A percentile compares a stretch with the other conserved stretches of the same genome.
Conservation (phyloP, 2,797 vertebrate species). For the Gallinago solitaria region DNA sequence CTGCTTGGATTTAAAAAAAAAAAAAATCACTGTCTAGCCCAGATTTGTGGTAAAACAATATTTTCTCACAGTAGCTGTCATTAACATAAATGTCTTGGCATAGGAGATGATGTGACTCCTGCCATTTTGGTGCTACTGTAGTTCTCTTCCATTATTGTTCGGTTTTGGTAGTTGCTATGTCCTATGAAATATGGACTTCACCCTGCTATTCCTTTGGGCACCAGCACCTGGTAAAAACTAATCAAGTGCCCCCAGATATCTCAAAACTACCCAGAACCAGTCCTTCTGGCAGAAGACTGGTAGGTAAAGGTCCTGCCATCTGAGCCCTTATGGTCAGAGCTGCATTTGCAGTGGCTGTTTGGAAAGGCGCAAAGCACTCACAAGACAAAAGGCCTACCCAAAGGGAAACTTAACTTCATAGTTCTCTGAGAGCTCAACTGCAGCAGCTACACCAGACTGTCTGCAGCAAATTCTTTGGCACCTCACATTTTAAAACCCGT, state of each 20-base stretch:
- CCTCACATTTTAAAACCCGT: not conserved
- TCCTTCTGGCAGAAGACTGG: not conserved
- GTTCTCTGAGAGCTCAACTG: not conserved
- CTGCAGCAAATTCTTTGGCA: not conserved
- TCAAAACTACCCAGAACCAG: not conserved
- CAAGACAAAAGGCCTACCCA: not conserved
- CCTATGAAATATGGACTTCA: not conserved
- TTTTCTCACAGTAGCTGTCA: not conserved
- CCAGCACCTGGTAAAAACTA: not conserved
- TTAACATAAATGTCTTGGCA: not conserved
- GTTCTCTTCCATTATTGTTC: not conserved
- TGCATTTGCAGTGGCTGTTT: not conserved
- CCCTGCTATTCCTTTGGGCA: not conserved
- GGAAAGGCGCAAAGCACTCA: not conserved
- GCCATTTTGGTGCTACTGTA: not conserved
- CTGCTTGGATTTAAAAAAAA: conserved; percentile 6
- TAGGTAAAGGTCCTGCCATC: not conserved
- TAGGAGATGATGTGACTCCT: not conserved
- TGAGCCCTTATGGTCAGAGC: not conserved
- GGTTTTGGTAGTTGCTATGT: not conserved
- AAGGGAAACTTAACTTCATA: not conserved
- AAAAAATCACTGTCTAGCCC: conserved; percentile 27
- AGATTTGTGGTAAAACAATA: not conserved
- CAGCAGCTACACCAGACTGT: not conserved
- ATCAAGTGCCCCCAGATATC: not conserved